Percentiles rank a stretch among this genome's conserved stretches.
phyloP scores from a whole-genome alignment of 2,888 invertebrate species.

The Amphipyra tragopoginis region DNA sequence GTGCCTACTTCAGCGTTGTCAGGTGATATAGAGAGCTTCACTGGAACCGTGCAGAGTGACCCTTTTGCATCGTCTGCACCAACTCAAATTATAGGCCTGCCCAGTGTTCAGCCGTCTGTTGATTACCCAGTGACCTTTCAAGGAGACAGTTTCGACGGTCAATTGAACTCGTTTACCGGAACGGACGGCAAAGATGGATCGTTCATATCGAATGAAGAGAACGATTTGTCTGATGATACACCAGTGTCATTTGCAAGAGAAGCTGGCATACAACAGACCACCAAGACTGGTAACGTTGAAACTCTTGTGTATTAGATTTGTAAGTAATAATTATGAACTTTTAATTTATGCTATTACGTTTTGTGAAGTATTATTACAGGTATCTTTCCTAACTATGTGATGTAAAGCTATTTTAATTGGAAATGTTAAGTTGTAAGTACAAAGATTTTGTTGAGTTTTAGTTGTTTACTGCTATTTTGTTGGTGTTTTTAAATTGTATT shows the following conservation, averaged over 20 bases:
- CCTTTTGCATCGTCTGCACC: slow-evolving; percentile 69
- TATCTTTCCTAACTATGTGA: neutral
- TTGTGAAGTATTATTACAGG: too few relatives aligned
- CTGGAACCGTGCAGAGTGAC: slow-evolving; percentile 65
- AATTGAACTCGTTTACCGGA: slow-evolving; percentile 69
- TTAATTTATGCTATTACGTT: too few relatives aligned
- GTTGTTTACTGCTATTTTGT: neutral
- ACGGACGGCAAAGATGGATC: slow-evolving; percentile 63
- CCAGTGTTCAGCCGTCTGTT: slow-evolving; percentile 65
- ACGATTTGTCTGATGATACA: slow-evolving; percentile 65
- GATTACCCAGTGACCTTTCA: slow-evolving; percentile 69
- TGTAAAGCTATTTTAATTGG: neutral
- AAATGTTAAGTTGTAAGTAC: slow-evolving; percentile 8
- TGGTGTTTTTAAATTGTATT: neutral
- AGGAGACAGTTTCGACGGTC: slow-evolving; percentile 70
- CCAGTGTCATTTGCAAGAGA: slow-evolving; percentile 79
- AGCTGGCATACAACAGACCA: slow-evolving; percentile 80
- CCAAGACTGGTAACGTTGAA: slow-evolving; percentile 79
- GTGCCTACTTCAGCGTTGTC: slow-evolving; percentile 69
- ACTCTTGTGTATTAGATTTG: slow-evolving; percentile 73
- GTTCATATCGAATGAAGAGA: slow-evolving; percentile 65
- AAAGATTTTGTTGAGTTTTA: neutral
- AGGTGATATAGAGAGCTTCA: slow-evolving; percentile 68
- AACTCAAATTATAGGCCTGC: slow-evolving; percentile 56
- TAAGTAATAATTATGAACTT: slow-evolving; percentile 5